Conservation (phyloP, 2,113 vertebrate species). For the Toxotes chatareus region DNA sequence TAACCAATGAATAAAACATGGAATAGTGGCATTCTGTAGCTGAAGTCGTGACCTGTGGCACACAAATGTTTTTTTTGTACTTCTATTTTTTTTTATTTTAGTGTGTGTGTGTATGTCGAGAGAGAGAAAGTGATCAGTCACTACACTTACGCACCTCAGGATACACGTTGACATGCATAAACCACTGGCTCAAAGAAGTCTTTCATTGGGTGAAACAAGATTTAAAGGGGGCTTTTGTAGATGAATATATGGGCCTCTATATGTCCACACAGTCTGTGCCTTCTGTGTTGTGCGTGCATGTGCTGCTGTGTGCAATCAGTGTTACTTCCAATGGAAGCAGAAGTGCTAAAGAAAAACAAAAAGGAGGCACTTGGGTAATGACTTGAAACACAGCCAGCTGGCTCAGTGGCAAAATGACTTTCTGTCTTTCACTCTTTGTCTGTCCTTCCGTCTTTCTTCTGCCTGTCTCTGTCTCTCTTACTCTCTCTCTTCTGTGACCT, state of each 20-base stretch:
- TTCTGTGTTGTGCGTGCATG: conserved; percentile 36
- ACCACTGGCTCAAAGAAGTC: conserved; percentile 31
- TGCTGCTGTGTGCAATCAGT: conserved; percentile 14
- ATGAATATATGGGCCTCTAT: conserved; percentile 39
- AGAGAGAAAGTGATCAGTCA: conserved; percentile 34
- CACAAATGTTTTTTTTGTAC: not conserved
- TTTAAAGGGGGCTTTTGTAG: conserved; percentile 59
- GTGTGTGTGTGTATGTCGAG: not conserved
- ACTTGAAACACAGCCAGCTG: conserved; percentile 76
- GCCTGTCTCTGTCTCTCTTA: not conserved
- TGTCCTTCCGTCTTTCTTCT: conserved; percentile 25
- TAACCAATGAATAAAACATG: conserved; percentile 33
- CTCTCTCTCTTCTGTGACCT: conserved; percentile 55
- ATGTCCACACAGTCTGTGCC: conserved; percentile 13
- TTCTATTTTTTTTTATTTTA: too few relatives aligned
- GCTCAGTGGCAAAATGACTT: conserved; percentile 38
- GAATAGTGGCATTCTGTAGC: conserved; percentile 16
- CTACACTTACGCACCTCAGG: conserved; percentile 20
- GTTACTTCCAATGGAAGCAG: conserved; percentile 47
- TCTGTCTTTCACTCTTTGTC: conserved; percentile 53
- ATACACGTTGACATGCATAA: conserved; percentile 35
- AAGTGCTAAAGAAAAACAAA: conserved; percentile 59
- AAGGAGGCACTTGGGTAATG: conserved; percentile 77
- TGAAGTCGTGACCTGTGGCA: conserved; percentile 21
- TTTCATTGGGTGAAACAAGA: conserved; percentile 53